phyloP scores from a whole-genome alignment of 2,113 vertebrate genomes.

The Vulpes vulpes region DNA sequence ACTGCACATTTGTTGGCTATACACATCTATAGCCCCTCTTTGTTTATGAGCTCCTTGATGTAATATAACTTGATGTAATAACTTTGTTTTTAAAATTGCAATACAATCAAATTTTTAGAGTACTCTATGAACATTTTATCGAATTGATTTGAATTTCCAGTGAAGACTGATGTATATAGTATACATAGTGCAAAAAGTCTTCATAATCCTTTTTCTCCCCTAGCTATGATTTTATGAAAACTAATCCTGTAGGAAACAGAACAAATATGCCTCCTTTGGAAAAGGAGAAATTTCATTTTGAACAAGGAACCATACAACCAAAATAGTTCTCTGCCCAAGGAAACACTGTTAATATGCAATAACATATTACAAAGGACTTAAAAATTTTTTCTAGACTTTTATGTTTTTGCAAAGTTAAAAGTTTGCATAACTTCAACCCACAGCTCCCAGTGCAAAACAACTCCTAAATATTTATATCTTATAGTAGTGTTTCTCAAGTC shows the following conservation, averaged over 20 bases:
- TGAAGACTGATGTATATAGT: neutral
- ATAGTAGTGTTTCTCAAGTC: neutral
- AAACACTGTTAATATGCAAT: neutral
- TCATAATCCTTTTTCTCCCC: neutral
- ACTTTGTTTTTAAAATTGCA: neutral
- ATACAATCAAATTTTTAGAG: neutral
- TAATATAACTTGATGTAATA: neutral
- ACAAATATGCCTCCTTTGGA: neutral
- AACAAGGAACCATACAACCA: neutral
- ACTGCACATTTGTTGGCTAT: neutral
- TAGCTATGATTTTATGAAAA: conserved; percentile 17
- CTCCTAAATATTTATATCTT: neutral
- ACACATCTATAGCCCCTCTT: neutral
- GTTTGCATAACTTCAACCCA: neutral
- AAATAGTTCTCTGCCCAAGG: neutral
- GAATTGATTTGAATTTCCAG: neutral
- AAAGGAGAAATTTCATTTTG: conserved; percentile 40
- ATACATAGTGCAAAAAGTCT: neutral
- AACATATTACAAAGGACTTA: neutral
- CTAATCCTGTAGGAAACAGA: neutral
- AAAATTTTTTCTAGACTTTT: neutral
- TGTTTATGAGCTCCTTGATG: neutral
- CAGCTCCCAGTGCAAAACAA: neutral
- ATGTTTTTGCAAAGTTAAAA: conserved; percentile 30
- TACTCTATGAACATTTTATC: neutral